These are phyloP conservation scores for Geotrupes spiniger DNA, from an alignment of 2,888 invertebrate species.

Conservation along the genomic window DNA sequence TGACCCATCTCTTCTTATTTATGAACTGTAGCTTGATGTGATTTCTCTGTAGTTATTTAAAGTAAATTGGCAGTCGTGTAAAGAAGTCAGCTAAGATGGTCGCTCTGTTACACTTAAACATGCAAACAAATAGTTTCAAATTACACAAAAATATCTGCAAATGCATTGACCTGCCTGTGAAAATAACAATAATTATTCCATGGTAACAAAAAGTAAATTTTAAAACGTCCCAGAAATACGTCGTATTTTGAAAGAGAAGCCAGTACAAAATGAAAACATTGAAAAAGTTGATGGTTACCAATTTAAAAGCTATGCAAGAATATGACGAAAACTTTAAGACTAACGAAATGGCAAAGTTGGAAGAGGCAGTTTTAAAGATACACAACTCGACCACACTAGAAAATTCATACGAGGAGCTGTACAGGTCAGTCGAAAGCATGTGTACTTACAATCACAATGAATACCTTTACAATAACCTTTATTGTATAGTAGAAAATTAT, in stretches of 20 bases:
- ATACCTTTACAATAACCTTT: constrained; percentile 79
- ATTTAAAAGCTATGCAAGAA: constrained; percentile 8
- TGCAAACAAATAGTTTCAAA: too few species aligned
- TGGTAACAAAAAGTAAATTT: too few species aligned
- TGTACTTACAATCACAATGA: constrained; percentile 91
- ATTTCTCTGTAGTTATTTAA: too few species aligned
- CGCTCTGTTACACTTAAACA: too few species aligned
- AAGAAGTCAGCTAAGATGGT: too few species aligned
- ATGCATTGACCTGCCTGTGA: too few species aligned
- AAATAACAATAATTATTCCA: too few species aligned
- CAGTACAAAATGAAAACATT: constrained; percentile 5
- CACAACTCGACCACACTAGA: constrained; percentile 22
- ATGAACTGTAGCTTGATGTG: too few species aligned
- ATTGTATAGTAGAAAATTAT: constrained; percentile 76
- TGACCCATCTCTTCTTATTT: too few species aligned
- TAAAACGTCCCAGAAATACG: constrained; percentile 2
- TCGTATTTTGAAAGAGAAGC: constrained; percentile 3
- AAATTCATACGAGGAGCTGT: constrained; percentile 86
- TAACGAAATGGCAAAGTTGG: constrained; percentile 17
- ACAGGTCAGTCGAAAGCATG: constrained; percentile 94
- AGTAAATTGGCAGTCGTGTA: too few species aligned
- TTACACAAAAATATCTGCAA: too few species aligned
- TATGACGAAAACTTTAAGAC: constrained; percentile 12
- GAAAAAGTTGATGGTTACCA: constrained; percentile 15
- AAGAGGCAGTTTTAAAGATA: constrained; percentile 24